A percentile compares a stretch with the other conserved stretches of the same genome.
phyloP scores from a whole-genome alignment of 2,888 invertebrate genomes.

The Morpho achilles region DNA sequence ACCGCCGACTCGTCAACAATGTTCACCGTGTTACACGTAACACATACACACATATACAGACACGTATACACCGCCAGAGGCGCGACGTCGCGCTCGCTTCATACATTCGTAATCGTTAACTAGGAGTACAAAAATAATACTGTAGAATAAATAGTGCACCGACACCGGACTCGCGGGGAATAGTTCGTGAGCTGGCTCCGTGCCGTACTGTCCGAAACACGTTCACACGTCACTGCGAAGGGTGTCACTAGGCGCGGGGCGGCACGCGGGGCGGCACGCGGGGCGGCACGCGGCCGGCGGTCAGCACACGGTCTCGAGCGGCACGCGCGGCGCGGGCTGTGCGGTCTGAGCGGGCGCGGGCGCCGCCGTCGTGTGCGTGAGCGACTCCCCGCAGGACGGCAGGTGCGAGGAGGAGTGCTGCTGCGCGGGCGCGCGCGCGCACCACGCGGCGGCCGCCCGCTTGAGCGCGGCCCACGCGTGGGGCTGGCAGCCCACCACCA shows the following conservation, averaged over 20 bases:
- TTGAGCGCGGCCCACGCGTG: slow-evolving; percentile 81
- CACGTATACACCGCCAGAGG: slow-evolving; percentile 28
- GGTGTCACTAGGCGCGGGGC: too few relatives aligned
- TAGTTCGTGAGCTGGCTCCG: too few relatives aligned
- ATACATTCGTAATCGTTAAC: slow-evolving; percentile 47
- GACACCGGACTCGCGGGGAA: too few relatives aligned
- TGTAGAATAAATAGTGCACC: slow-evolving; percentile 56
- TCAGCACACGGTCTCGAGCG: slow-evolving; percentile 82
- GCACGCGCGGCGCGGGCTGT: slow-evolving; percentile 75
- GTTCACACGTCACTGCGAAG: background rate
- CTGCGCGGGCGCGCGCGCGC: slow-evolving; percentile 68
- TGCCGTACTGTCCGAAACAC: background rate
- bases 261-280: background rate
- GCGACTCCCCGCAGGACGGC: slow-evolving; percentile 89
- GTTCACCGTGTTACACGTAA: slow-evolving; percentile 32
- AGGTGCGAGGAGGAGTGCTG: slow-evolving; percentile 88
- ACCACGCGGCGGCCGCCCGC: slow-evolving; percentile 48
- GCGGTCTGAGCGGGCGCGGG: slow-evolving; percentile 78
- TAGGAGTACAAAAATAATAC: slow-evolving; percentile 67
- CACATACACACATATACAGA: slow-evolving; percentile 32
- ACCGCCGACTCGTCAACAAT: slow-evolving; percentile 33
- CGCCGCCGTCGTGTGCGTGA: slow-evolving; percentile 84
- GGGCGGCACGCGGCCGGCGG: slow-evolving; percentile 35
- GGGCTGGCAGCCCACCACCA: slow-evolving; percentile 93
- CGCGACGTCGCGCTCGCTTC: slow-evolving; percentile 20